Evolutionary conservation across 2,113 vertebrate species (phyloP).

Genomic region (Serilophus lunatus): DNA sequence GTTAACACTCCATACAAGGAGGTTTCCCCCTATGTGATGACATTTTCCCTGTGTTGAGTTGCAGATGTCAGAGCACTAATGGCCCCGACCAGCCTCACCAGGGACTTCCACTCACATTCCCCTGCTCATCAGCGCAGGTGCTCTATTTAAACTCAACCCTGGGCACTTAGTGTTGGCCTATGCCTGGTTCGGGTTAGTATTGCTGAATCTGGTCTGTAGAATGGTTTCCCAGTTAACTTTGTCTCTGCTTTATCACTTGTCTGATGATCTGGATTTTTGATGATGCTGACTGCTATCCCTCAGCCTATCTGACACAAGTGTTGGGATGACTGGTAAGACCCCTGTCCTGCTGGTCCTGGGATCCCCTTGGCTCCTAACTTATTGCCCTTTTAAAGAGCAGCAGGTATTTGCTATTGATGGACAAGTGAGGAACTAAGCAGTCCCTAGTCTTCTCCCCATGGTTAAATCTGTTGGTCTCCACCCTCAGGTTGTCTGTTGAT

Average conservation of each 20-base stretch:
- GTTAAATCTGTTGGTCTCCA: background rate
- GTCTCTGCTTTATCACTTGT: fast-evolving
- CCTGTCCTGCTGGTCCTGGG: background rate
- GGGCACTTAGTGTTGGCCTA: fast-evolving
- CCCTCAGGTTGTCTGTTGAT: background rate
- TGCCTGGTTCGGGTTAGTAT: fast-evolving
- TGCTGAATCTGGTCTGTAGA: fast-evolving
- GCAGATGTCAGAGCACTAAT: background rate
- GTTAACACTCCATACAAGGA: too few relatives aligned
- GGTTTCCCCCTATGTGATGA: background rate
- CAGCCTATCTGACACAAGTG: background rate
- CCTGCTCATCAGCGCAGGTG: fast-evolving
- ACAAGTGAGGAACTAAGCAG: background rate
- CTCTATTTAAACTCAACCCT: background rate
- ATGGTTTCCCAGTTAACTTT: fast-evolving
- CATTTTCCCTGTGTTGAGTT: background rate
- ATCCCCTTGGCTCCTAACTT: background rate
- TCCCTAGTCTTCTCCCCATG: background rate
- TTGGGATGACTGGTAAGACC: background rate
- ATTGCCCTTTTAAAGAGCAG: background rate
- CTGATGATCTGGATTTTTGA: background rate
- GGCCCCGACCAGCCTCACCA: background rate
- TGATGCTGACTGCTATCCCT: background rate
- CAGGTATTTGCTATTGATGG: background rate
- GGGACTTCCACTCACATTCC: background rate